phyloP scores from a whole-genome alignment of 2,113 vertebrate genomes.

The Xenus cinereus region DNA sequence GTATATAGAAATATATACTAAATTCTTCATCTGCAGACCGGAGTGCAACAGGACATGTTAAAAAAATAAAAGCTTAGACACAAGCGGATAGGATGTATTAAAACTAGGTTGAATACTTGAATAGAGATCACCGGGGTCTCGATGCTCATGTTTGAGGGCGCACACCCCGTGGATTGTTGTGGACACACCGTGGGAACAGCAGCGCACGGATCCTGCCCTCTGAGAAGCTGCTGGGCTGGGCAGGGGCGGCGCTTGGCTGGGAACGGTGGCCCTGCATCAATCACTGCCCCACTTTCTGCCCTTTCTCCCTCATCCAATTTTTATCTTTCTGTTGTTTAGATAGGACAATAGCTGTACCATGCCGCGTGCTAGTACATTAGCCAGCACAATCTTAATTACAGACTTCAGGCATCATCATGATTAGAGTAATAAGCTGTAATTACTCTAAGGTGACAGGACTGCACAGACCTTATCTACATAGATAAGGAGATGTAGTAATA shows the following conservation, averaged over 20 bases:
- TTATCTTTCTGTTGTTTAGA: slow-evolving; percentile 42
- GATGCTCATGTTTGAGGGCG: fast-evolving
- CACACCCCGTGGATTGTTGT: not conserved
- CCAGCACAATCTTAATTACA: slow-evolving; percentile 65
- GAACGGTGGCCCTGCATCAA: not conserved
- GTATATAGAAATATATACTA: not conserved
- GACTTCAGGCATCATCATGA: slow-evolving; percentile 60
- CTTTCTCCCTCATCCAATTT: slow-evolving; percentile 3
- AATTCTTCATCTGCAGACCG: not conserved
- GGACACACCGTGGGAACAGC: fast-evolving
- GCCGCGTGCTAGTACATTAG: slow-evolving; percentile 26
- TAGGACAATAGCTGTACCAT: slow-evolving; percentile 33
- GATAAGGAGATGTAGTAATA: slow-evolving; percentile 47
- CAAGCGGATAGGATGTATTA: not conserved
- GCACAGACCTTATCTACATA: slow-evolving; percentile 29
- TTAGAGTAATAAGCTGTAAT: slow-evolving; percentile 69
- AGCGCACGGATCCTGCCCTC: not conserved
- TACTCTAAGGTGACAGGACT: slow-evolving; percentile 58
- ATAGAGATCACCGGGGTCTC: fast-evolving
- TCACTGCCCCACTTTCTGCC: not conserved
- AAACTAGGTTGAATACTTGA: fast-evolving
- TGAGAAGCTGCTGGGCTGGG: not conserved
- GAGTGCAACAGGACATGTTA: not conserved
- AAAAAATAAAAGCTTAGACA: not conserved
- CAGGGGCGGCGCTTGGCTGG: not conserved